Evolutionary conservation across 2,888 invertebrate species (phyloP).

Genomic region (Thyatira batis): DNA sequence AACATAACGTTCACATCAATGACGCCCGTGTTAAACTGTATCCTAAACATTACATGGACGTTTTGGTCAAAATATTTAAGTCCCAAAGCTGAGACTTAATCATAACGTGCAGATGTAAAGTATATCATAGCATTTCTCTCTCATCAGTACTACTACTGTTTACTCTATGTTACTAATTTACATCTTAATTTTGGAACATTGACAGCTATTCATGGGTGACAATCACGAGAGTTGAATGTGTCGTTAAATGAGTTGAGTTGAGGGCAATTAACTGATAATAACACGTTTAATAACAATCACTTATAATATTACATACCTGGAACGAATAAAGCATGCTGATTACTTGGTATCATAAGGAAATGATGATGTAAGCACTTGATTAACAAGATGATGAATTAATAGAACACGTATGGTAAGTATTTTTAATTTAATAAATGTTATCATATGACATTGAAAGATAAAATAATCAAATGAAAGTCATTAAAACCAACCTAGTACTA

Average conservation of each 20-base stretch:
- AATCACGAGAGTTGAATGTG: no score
- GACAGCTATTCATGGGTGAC: no score
- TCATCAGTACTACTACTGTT: no score
- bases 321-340: neutral
- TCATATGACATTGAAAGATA: constrained; percentile 63
- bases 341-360: constrained; percentile 25
- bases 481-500: constrained; percentile 7
- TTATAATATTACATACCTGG: neutral
- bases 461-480: constrained; percentile 51
- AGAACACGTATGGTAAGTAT: constrained; percentile 11
- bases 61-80: no score
- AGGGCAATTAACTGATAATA: no score
- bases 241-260: no score
- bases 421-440: constrained; percentile 31
- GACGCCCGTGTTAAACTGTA: neutral
- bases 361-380: constrained; percentile 18
- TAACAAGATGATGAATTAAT: constrained; percentile 15
- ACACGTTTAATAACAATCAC: no score
- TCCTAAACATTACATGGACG: neutral
- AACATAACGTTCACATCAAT: neutral
- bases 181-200: no score
- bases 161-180: no score
- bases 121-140: no score
- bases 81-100: no score
- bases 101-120: no score